These are phyloP conservation scores for Bedellia somnulentella DNA, from an alignment of 2,888 invertebrate species.

Conservation along the genomic window DNA sequence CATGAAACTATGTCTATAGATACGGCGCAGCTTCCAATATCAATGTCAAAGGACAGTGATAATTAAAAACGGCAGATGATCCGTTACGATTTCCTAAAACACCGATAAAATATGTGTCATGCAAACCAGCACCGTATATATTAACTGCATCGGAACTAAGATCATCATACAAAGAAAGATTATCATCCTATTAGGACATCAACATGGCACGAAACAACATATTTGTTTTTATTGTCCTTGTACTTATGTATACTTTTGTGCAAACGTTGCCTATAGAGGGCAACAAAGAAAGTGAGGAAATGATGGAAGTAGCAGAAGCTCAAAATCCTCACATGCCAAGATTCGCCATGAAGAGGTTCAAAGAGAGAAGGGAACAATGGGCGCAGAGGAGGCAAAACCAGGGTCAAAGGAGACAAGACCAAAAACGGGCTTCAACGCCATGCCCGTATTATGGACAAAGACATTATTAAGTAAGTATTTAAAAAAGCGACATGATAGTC, in stretches of 20 bases:
- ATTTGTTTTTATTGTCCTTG: too few relatives aligned
- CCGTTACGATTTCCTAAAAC: slow-evolving; percentile 50
- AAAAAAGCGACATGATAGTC: too few relatives aligned
- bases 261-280: neutral
- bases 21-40: too few relatives aligned
- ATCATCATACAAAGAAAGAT: too few relatives aligned
- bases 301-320: slow-evolving; percentile 41
- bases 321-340: slow-evolving; percentile 42
- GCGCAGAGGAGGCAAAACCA: slow-evolving; percentile 27
- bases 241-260: neutral
- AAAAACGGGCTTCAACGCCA: slow-evolving; percentile 5
- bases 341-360: slow-evolving; percentile 41
- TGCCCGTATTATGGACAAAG: neutral
- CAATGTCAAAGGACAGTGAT: too few relatives aligned
- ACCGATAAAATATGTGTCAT: slow-evolving; percentile 54
- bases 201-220: too few relatives aligned
- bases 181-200: too few relatives aligned
- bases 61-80: slow-evolving; percentile 43
- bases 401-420: slow-evolving; percentile 15
- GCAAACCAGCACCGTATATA: too few relatives aligned
- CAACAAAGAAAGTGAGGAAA: slow-evolving; percentile 19
- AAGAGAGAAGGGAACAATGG: slow-evolving; percentile 28
- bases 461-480: neutral
- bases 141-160: too few relatives aligned
- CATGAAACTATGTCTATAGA: too few relatives aligned